Base-by-base conservation (phyloP, 2,797 vertebrate genomes). In the Parotocinclus haroldoi region DNA sequence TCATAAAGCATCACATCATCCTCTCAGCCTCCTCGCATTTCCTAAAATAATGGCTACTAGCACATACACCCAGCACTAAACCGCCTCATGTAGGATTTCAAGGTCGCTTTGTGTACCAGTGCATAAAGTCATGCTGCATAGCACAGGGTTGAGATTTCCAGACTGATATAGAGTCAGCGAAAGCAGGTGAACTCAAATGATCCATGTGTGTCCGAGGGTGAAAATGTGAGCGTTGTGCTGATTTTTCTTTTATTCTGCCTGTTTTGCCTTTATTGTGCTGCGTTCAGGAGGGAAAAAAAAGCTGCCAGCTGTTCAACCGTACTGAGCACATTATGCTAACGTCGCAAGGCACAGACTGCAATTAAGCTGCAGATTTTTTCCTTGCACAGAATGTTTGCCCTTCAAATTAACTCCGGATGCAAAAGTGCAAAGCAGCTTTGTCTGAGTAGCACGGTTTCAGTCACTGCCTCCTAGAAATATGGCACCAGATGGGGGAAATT, bases 261-360 rank as follows among this genome's bases (percentile, higher is more conserved):
- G 79, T 82, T 83, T 69, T 38, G 63, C 16, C 66, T 58, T 9
- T 27, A 9, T 81, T 79, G 64, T 85, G 83, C 85, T 77, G 79
- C 72, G 60, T 66, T 81, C 9, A 14, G 74, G 64, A 5, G 5
- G 27, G 5, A 27, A 27, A 27, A 27, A 76, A 68, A 61, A 79
- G 71, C 70, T 54, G 56, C 66, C 77, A 64, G 62, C 69, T 65
- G 62, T 54, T 66, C 63, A 7, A 59, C 59, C 59, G 8, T 36
- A 42, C 58, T 8, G 50, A 72, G 66, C 19, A 50, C 45, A 50
- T 77, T 73, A 59, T 75, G 76, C 73, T 60, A 40, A 64, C 66
- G 37, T 53, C 42, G 55, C 71, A 60, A 45, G 27, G 57, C 66
- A 57, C 64, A 56, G 52, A 69, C 72, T 57, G 53, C 68, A 51